Percentiles rank a stretch among this genome's conserved stretches.
These are phyloP conservation scores for Thalpophila matura DNA, from an alignment of 2,888 invertebrate genomes.

Conservation along the genomic window DNA sequence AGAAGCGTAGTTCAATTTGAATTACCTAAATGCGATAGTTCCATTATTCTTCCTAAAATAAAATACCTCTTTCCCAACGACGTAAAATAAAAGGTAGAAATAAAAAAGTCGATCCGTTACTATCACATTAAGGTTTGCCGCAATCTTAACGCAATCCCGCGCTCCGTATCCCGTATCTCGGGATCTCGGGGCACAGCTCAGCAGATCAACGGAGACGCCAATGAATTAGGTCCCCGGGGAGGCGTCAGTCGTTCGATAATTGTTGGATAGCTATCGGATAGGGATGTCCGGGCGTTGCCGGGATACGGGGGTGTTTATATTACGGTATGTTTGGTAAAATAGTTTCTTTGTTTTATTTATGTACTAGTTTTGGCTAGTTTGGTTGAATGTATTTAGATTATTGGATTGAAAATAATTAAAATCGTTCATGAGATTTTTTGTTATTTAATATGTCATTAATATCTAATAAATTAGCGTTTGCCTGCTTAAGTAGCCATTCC, in stretches of 20 bases:
- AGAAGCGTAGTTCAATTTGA: too few relatives aligned
- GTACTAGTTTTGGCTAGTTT: background rate
- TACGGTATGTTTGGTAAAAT: background rate
- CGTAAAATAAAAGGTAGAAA: constrained; percentile 35
- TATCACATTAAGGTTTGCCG: constrained; percentile 60
- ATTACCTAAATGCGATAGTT: too few relatives aligned
- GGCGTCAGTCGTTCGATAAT: constrained; percentile 60
- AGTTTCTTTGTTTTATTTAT: constrained; percentile 14
- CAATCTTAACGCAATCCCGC: constrained; percentile 61
- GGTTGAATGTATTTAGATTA: background rate
- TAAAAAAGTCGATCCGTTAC: constrained; percentile 57
- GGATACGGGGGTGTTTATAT: constrained; percentile 17
- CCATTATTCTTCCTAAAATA: constrained; percentile 12
- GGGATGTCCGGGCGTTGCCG: constrained; percentile 37
- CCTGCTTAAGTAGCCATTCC: too few relatives aligned
- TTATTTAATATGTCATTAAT: background rate
- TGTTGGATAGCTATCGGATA: constrained; percentile 57
- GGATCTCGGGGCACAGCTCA: constrained; percentile 62
- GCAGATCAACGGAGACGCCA: constrained; percentile 61
- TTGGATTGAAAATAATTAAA: background rate
- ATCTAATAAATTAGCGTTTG: too few relatives aligned
- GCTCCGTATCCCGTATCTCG: constrained; percentile 49
- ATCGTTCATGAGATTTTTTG: too few relatives aligned
- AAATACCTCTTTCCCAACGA: constrained; percentile 18
- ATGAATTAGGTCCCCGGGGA: constrained; percentile 64